These are phyloP conservation scores for Seladonia tumulorum DNA, from an alignment of 2,888 invertebrate species.

Conservation along the genomic window DNA sequence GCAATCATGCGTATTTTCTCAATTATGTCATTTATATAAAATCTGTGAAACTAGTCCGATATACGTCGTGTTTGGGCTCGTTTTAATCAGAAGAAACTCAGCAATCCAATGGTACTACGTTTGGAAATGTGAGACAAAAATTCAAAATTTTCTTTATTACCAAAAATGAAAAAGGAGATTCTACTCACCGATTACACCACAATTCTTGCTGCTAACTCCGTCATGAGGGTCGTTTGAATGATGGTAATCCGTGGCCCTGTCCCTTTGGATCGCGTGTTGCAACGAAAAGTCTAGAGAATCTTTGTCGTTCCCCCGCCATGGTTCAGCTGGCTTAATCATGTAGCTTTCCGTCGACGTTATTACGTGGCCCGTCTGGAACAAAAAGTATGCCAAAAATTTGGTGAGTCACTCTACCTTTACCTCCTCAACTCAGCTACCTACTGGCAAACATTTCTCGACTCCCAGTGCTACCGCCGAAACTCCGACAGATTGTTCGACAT, in stretches of 20 bases:
- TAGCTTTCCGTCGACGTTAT: constrained; percentile 88
- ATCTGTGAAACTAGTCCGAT: too few species aligned
- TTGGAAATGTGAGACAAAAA: background rate
- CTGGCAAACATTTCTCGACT: background rate
- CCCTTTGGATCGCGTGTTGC: constrained; percentile 80
- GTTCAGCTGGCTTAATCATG: constrained; percentile 88
- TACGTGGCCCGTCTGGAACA: constrained; percentile 88
- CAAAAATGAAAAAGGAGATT: background rate
- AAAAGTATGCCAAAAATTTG: constrained; percentile 73
- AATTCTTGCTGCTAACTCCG: constrained; percentile 66
- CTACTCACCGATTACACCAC: constrained; percentile 79
- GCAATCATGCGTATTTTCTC: too few species aligned
- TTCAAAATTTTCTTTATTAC: background rate
- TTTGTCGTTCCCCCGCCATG: constrained; percentile 79
- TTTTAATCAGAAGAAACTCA: too few species aligned
- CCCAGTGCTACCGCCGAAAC: constrained; percentile 32
- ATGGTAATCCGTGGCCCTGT: constrained; percentile 62
- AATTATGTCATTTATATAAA: too few species aligned
- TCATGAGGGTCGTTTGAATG: constrained; percentile 54
- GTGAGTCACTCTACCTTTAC: constrained; percentile 48
- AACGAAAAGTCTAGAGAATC: constrained; percentile 76
- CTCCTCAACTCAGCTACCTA: constrained; percentile 34
- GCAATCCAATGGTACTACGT: background rate
- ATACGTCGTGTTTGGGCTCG: too few species aligned
- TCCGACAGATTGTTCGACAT: constrained; percentile 22